Conservation (phyloP, 2,888 invertebrate genomes). For the Dryobotodes eremita region DNA sequence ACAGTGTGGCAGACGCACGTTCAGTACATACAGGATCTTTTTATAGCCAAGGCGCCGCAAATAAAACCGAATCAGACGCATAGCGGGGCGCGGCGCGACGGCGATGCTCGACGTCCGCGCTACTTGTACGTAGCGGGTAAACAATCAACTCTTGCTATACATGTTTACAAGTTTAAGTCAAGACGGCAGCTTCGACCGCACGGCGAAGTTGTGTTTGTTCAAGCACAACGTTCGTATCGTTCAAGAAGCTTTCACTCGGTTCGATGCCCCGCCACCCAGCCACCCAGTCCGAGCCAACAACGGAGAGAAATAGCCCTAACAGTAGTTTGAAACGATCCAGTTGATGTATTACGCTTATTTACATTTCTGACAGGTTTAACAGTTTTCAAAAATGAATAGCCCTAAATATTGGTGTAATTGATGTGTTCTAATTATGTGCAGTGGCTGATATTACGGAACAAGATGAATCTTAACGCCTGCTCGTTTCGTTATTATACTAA, state of each 20-base stretch:
- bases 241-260: slow-evolving; percentile 79
- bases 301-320: slow-evolving; percentile 71
- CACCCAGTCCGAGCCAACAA: slow-evolving; percentile 65
- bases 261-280: slow-evolving; percentile 72
- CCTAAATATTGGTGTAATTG: slow-evolving; percentile 43
- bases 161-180: slow-evolving; percentile 60
- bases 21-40: slow-evolving; percentile 77
- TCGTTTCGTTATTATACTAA: slow-evolving; percentile 2
- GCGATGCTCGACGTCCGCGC: slow-evolving; percentile 42
- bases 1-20: slow-evolving; percentile 82
- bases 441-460: slow-evolving; percentile 34
- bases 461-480: slow-evolving; percentile 1
- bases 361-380: slow-evolving; percentile 59
- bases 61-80: slow-evolving; percentile 83
- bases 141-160: slow-evolving; percentile 60
- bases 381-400: slow-evolving; percentile 53
- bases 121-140: slow-evolving; percentile 46
- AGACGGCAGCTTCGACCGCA: slow-evolving; percentile 59
- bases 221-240: slow-evolving; percentile 65
- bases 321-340: slow-evolving; percentile 69
- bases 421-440: slow-evolving; percentile 44
- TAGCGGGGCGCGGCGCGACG: slow-evolving; percentile 58
- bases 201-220: slow-evolving; percentile 68
- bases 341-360: slow-evolving; percentile 65
- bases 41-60: slow-evolving; percentile 84